Conservation (phyloP, 1,140 invertebrate genomes). For the Drosophila lini region DNA sequence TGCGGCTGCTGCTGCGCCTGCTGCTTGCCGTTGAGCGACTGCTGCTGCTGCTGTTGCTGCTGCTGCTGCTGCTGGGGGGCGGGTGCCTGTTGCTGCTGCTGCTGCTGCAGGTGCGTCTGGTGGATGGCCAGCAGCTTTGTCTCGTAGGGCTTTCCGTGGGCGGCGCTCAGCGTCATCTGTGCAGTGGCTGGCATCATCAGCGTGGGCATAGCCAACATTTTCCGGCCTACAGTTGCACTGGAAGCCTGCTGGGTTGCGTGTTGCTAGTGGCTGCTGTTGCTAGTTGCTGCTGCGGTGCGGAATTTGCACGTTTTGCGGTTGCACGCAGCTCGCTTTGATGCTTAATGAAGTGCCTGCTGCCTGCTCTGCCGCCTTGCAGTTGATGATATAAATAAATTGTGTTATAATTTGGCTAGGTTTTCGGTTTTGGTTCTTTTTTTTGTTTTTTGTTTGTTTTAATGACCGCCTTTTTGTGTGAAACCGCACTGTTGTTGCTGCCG, state of each 20-base stretch:
- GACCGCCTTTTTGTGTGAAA: slow-evolving; percentile 54
- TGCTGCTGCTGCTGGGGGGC: slow-evolving; percentile 60
- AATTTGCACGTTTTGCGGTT: slow-evolving; percentile 71
- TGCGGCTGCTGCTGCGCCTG: slow-evolving; percentile 70
- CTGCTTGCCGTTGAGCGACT: slow-evolving; percentile 65
- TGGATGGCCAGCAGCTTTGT: slow-evolving; percentile 83
- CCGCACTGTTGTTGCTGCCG: slow-evolving; percentile 46
- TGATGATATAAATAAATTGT: slow-evolving; percentile 75
- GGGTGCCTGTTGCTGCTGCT: slow-evolving; percentile 66
- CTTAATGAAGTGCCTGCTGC: slow-evolving; percentile 75
- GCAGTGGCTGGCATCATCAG: slow-evolving; percentile 84
- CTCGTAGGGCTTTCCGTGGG: slow-evolving; percentile 80
- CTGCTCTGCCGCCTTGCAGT: slow-evolving; percentile 54
- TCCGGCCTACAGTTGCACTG: slow-evolving; percentile 54
- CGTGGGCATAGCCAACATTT: slow-evolving; percentile 84
- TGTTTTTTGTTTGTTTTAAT: slow-evolving; percentile 29
- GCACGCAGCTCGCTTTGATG: slow-evolving; percentile 75
- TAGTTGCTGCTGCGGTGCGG: slow-evolving; percentile 45
- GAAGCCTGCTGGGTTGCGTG: slow-evolving; percentile 40
- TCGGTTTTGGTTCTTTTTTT: slow-evolving; percentile 36
- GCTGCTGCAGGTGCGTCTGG: slow-evolving; percentile 80
- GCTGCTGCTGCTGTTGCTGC: slow-evolving; percentile 67
- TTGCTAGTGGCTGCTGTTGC: slow-evolving; percentile 25
- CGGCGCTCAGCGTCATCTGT: slow-evolving; percentile 82
- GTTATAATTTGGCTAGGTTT: slow-evolving; percentile 73